Conservation (phyloP, 2,888 invertebrate genomes). For the Oscheius onirici region DNA sequence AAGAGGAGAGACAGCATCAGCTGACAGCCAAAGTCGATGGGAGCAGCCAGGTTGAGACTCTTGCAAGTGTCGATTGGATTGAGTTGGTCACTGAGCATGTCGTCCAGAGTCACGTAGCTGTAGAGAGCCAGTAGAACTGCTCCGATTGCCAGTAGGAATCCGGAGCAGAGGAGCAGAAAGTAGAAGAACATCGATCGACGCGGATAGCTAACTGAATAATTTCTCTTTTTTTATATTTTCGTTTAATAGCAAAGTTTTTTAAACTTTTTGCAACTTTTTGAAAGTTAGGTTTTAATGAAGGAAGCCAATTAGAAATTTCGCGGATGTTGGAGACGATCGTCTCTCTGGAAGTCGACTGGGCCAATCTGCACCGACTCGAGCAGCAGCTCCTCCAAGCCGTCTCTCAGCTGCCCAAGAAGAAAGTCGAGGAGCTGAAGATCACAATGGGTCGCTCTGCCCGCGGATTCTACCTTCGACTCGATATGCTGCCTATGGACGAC, state of each 20-base stretch:
- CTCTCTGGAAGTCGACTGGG: conserved; percentile 16
- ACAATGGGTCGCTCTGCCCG: conserved; percentile 2
- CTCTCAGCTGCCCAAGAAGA: conserved; percentile 18
- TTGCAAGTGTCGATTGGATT: neutral
- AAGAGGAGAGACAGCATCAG: neutral
- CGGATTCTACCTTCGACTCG: conserved; percentile 9
- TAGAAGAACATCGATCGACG: no score
- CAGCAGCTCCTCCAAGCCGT: conserved; percentile 5
- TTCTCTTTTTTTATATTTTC: no score
- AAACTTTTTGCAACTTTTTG: no score
- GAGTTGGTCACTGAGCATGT: neutral
- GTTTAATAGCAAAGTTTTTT: no score
- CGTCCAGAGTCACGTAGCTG: neutral
- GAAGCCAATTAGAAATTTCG: no score
- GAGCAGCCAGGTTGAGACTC: neutral
- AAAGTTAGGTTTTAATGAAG: no score
- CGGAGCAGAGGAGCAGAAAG: no score
- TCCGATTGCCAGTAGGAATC: neutral
- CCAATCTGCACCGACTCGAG: conserved; percentile 7
- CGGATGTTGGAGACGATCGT: conserved; percentile 11
- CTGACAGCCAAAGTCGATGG: no score
- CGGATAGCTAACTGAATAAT: no score
- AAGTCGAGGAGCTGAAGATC: conserved; percentile 16
- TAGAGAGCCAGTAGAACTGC: neutral
- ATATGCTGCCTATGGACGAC: conserved; percentile 2